These are phyloP conservation scores for Leptura quadrifasciata DNA, from an alignment of 2,888 invertebrate species.

Conservation along the genomic window DNA sequence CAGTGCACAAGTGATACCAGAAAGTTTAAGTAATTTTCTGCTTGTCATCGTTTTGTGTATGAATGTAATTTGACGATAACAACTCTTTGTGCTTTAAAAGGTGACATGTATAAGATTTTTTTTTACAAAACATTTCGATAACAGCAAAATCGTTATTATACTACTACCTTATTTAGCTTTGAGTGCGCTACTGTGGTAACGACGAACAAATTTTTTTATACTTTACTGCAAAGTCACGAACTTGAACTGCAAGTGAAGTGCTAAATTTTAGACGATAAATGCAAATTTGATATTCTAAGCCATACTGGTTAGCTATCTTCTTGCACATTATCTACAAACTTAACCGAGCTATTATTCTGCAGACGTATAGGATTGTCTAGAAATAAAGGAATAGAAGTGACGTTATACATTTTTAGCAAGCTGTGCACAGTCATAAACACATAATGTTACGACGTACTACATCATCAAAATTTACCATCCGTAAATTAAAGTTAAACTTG, in stretches of 20 bases:
- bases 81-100: too few species aligned
- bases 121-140: too few species aligned
- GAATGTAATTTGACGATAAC: too few species aligned
- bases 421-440: not conserved
- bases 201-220: not conserved
- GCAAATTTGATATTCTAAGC: conserved; percentile 42
- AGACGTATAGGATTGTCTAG: not conserved
- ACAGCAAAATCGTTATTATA: too few species aligned
- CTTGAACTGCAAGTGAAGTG: conserved; percentile 36
- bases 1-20: too few species aligned
- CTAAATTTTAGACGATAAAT: conserved; percentile 52
- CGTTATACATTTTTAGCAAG: not conserved
- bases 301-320: not conserved
- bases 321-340: not conserved
- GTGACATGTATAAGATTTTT: too few species aligned
- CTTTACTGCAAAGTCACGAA: conserved; percentile 30
- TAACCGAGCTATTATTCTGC: conserved; percentile 5
- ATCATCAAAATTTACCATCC: not conserved
- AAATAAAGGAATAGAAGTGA: conserved; percentile 9
- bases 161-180: too few species aligned
- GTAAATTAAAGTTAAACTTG: not conserved
- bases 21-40: too few species aligned
- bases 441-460: not conserved
- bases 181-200: not conserved
- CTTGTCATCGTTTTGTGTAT: too few species aligned